A percentile compares a stretch with the other conserved stretches of the same genome.
These are phyloP conservation scores for Drosophila subobscura DNA, from an alignment of 1,140 invertebrate species.

Conservation along the genomic window DNA sequence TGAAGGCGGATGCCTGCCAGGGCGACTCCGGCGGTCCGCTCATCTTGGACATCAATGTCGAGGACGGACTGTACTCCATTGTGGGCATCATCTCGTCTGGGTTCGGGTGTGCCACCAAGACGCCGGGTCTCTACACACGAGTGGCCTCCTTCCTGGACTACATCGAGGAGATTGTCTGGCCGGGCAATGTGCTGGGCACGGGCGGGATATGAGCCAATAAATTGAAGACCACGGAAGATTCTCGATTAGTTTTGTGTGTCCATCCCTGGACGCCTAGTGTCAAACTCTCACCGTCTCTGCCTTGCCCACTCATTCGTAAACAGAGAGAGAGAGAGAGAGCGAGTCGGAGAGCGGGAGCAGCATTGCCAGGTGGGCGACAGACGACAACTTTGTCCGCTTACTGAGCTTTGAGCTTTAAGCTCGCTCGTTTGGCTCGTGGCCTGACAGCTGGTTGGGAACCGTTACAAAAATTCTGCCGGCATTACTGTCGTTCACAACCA, in stretches of 20 bases:
- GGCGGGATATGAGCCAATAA: constrained; percentile 34
- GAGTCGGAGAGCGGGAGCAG: not conserved
- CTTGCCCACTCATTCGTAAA: constrained; percentile 47
- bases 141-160: constrained; percentile 34
- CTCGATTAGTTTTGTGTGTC: not conserved
- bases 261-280: constrained; percentile 28
- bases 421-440: not conserved
- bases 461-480: constrained; percentile 44
- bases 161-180: constrained; percentile 46
- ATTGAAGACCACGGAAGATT: constrained; percentile 1
- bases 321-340: constrained; percentile 25
- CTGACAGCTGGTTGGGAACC: constrained; percentile 25
- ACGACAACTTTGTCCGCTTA: constrained; percentile 10
- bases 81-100: constrained; percentile 32
- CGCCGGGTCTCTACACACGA: constrained; percentile 31
- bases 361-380: constrained; percentile 39
- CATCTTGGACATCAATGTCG: constrained; percentile 22
- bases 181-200: constrained; percentile 9
- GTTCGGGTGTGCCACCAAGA: constrained; percentile 34
- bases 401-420: constrained; percentile 37
- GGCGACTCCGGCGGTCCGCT: constrained; percentile 40
- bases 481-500: constrained; percentile 6
- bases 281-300: constrained; percentile 32
- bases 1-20: constrained; percentile 34
- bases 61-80: constrained; percentile 17